Evolutionary conservation across 2,113 vertebrate species (phyloP), one percentile per base, ranked within the genome.

Genomic region (Pampusana beccarii): DNA sequence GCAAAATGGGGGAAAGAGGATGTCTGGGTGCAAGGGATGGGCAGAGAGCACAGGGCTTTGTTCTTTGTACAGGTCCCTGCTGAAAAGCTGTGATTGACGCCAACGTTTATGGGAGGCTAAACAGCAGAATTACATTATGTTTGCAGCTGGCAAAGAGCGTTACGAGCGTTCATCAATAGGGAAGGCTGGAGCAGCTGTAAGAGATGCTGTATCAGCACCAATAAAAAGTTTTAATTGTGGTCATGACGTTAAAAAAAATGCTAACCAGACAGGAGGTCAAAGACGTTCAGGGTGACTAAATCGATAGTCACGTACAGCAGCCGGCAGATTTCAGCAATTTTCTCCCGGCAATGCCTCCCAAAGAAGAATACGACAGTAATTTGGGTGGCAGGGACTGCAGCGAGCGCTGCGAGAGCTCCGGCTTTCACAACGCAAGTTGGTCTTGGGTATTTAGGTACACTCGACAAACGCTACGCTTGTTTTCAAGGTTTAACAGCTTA

Each of bases 301-400:
- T 2, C 7, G 58, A 64, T 7, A 75, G 50, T 15, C 62, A 75
- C 0, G 1, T 1, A 26, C 10, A 58, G 40, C 86, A 77, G 56
- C 53, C 4, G 3, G 42, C 42, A 83, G n/a, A 54, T 12, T 12
- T 50, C 62, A 88, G 88, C 88, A 66, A 2, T 50, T 51, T 62
- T 38, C 82, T 67, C n/a, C 69, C 0, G 0, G 21, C 5, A 54
- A 33, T 3, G 2, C 33, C 66, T 65, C 25, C 36, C 28, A 1
- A 5, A 29, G 66, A 54, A n/a, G 40, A 72, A n/a, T 2, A 17
- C 2, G 9, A 17, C 1, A 1, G 61, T 42, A 5, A 15, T 46
- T 57, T 20, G 53, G 28, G 51, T 0, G 12, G 6, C 0, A 7
- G 36, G 40, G 15, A 42, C 0, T 5, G 72, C 62, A 58, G 34